Evolutionary conservation across 1,140 invertebrate genomes (phyloP).

Genomic region (Leptonema lineaticorne): DNA sequence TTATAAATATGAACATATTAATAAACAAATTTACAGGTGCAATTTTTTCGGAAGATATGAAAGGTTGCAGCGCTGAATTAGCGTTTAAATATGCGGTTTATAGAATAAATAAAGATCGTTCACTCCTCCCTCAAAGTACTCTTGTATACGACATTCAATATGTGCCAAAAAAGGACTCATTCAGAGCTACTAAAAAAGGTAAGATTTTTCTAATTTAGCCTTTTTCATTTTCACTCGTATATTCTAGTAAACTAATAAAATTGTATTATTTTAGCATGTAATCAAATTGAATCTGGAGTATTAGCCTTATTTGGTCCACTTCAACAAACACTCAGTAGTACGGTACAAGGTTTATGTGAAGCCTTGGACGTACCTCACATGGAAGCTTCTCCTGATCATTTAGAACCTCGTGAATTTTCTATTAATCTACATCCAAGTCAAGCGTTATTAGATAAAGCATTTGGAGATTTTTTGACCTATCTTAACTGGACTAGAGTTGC

Average conservation of each 20-base stretch:
- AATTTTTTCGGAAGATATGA: conserved; percentile 88
- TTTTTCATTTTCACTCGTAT: conserved; percentile 31
- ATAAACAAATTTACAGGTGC: conserved; percentile 67
- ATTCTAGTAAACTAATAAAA: conserved; percentile 29
- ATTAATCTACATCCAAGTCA: conserved; percentile 89
- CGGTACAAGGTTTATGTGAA: conserved; percentile 88
- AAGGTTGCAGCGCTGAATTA: conserved; percentile 78
- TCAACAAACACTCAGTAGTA: conserved; percentile 80
- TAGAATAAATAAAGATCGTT: conserved; percentile 84
- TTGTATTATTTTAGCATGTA: conserved; percentile 71
- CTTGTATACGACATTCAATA: conserved; percentile 90
- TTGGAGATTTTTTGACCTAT: conserved; percentile 83
- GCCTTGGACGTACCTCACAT: conserved; percentile 87
- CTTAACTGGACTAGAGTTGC: conserved; percentile 93
- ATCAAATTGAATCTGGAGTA: conserved; percentile 80
- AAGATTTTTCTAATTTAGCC: conserved; percentile 30
- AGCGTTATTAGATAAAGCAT: conserved; percentile 79
- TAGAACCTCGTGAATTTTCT: conserved; percentile 66
- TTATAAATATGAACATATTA: background rate
- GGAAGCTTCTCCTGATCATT: conserved; percentile 63
- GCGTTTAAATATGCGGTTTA: conserved; percentile 94
- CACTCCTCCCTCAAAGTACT: conserved; percentile 79
- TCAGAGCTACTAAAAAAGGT: conserved; percentile 91
- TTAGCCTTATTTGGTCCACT: conserved; percentile 88
- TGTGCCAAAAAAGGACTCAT: conserved; percentile 78